Evolutionary conservation across 2,113 vertebrate genomes (phyloP), one percentile per base, ranked within the genome.

Genomic region (Podiceps cristatus): DNA sequence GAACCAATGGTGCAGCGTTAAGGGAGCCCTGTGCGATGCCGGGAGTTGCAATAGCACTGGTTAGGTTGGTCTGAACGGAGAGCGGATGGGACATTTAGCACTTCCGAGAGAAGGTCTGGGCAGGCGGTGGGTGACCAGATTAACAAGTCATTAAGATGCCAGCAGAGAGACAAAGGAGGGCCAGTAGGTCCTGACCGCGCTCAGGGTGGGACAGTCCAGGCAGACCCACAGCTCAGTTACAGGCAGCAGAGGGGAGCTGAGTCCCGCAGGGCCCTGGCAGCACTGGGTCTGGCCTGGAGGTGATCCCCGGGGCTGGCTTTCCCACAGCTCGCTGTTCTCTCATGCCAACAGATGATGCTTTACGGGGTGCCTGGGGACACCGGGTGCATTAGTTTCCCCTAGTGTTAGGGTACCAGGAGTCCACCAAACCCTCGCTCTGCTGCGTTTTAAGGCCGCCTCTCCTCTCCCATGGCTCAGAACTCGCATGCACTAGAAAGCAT

Each of bases 161-260:
- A 35, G 13, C 23, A 19, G 50, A 56, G 45, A 53, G 27, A 79
- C 9, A 50, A 59, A 77, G 68, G 53, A 53, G 17, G 25, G 33
- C 0, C 5, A 81, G 19, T 14, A 4, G 4, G 4, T 28, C 24
- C 35, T 3, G 59, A 23, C 3, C 1, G 3, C 13, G n/a, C 42
- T 25, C 28, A 5, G n/a, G 31, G 9, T 66, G 56, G 56, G 45
- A n/a, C 25, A 44, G 2, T 19, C 18, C 55, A 37, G 63, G 25
- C 24, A 52, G 67, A 62, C 9, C 23, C 35, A 8, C 78, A 13
- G 84, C 50, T 47, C 28, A 37, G 6, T 44, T 22, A 5, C 23
- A 49, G 82, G 59, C 37, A 5, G 64, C 35, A 25, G 7, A 35
- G 23, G 22, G 58, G 4, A 71, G 37, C 23, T 3, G 17, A 50